phyloP scores from a whole-genome alignment of 2,113 vertebrate species.

The Gymnobelideus leadbeateri region DNA sequence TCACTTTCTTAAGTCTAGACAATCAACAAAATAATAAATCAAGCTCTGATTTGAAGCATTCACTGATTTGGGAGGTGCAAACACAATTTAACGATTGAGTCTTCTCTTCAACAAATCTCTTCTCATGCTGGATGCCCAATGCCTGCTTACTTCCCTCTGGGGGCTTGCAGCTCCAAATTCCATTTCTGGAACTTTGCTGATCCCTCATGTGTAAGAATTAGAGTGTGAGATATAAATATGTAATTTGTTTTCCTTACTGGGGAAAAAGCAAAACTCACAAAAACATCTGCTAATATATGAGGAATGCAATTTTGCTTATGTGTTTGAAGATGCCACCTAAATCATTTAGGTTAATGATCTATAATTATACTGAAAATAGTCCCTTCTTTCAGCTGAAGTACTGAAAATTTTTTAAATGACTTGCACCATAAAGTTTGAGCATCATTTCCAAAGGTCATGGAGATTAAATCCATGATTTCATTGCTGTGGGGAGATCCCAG shows the following conservation, averaged over 20 bases:
- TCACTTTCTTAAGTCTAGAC: not conserved
- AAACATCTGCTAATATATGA: not conserved
- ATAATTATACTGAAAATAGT: not conserved
- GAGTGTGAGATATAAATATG: not conserved
- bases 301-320: not conserved
- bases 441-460: not conserved
- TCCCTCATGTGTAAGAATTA: not conserved
- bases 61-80: not conserved
- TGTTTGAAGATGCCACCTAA: not conserved
- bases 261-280: not conserved
- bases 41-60: not conserved
- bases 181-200: not conserved
- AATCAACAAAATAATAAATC: not conserved
- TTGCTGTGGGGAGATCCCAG: not conserved
- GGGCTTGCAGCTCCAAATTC: not conserved
- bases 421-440: not conserved
- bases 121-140: not conserved
- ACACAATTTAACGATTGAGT: not conserved
- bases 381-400: not conserved
- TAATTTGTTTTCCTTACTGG: not conserved
- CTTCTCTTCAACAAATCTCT: not conserved
- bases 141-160: not conserved
- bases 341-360: not conserved
- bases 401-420: not conserved
- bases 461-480: not conserved